Evolutionary conservation across 2,888 invertebrate species (phyloP).

Genomic region (Cryptosula pallasiana): DNA sequence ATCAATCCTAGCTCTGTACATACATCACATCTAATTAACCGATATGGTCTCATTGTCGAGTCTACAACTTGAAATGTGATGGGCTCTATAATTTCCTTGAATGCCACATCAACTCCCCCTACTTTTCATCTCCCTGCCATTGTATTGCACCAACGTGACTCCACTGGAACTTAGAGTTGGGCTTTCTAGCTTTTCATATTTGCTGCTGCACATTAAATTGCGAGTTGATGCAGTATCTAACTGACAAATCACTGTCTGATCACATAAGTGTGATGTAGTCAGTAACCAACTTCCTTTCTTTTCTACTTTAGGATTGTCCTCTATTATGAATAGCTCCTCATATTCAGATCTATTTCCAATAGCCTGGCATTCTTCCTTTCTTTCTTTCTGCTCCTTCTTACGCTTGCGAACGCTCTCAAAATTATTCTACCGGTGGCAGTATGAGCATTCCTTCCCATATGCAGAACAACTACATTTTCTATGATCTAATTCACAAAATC

Average conservation of each 20-base stretch:
- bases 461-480: not conserved
- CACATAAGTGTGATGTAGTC: not conserved
- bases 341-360: not conserved
- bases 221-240: not conserved
- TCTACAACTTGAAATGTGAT: not conserved
- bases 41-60: constrained; percentile 6
- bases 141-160: not conserved
- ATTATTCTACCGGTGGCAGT: constrained; percentile 1
- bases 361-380: constrained; percentile 2
- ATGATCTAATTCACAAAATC: constrained; percentile 8
- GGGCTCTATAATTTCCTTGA: not conserved
- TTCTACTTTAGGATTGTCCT: not conserved
- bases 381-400: not conserved
- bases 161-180: not conserved
- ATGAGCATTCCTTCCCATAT: constrained; percentile 13
- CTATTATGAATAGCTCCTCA: not conserved
- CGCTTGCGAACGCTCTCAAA: not conserved
- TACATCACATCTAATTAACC: not conserved
- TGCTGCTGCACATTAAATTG: not conserved
- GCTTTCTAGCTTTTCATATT: not conserved
- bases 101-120: not conserved
- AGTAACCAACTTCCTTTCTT: not conserved
- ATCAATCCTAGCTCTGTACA: not conserved
- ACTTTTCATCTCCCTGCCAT: constrained; percentile 11
- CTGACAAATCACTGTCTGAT: not conserved